Conservation (phyloP, 2,797 vertebrate species). For the Parauchenoglanis punctatus region DNA sequence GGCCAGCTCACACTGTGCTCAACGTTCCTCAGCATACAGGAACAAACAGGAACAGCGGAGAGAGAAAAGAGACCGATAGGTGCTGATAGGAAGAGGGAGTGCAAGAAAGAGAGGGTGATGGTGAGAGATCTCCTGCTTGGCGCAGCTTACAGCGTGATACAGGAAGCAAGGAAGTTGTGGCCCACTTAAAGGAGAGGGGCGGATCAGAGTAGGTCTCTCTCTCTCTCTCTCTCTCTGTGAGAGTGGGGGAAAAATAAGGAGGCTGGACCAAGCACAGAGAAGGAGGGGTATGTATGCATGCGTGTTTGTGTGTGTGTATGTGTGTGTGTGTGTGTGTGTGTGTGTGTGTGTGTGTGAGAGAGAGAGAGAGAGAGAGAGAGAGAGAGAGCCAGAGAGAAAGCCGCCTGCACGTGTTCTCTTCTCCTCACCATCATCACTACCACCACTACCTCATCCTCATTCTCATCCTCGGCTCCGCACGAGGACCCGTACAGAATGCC, state of each 20-base stretch:
- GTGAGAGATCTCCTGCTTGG: conserved; percentile 31
- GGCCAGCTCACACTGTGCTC: conserved; percentile 46
- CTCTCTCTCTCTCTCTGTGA: neutral
- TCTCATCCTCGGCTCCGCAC: conserved; percentile 4
- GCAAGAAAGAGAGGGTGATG: conserved; percentile 33
- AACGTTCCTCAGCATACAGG: conserved; percentile 46
- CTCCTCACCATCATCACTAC: conserved; percentile 18
- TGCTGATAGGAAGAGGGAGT: conserved; percentile 28
- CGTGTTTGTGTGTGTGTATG: neutral
- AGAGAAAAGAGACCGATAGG: neutral
- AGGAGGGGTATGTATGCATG: conserved; percentile 10
- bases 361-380: conserved; percentile 1
- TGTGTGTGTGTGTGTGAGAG: neutral
- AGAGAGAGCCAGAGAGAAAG: neutral
- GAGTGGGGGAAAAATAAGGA: conserved; percentile 20
- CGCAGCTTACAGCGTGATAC: conserved; percentile 37
- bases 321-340: neutral
- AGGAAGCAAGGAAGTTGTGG: conserved; percentile 40
- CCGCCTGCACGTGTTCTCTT: conserved; percentile 28
- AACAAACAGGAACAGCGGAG: conserved; percentile 17
- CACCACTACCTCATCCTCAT: neutral
- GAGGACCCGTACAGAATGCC: conserved; percentile 15
- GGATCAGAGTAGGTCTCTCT: conserved; percentile 19
- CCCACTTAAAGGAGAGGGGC: conserved; percentile 49
- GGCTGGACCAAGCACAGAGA: conserved; percentile 23